Evolutionary conservation across 2,888 invertebrate genomes (phyloP).

Genomic region (Phytoseiulus persimilis): DNA sequence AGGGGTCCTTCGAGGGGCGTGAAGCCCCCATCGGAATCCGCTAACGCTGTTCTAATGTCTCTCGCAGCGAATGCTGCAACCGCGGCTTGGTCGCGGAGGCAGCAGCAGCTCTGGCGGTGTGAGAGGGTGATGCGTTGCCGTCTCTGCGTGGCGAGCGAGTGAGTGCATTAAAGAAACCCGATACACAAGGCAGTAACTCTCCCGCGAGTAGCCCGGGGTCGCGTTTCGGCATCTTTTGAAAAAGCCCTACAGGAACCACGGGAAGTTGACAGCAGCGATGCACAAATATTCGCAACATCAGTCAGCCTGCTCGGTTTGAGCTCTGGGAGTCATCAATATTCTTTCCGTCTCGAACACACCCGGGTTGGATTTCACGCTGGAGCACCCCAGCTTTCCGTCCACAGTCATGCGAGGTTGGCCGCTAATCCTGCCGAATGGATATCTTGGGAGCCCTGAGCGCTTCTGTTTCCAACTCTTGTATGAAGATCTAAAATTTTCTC

Average conservation of each 20-base stretch:
- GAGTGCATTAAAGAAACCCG: not conserved
- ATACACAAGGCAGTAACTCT: not conserved
- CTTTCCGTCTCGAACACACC: not conserved
- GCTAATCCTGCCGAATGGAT: too few relatives aligned
- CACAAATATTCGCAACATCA: not conserved
- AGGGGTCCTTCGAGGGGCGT: not conserved
- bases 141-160: not conserved
- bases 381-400: too few relatives aligned
- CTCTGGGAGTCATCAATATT: not conserved
- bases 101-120: not conserved
- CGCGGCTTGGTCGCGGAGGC: too few relatives aligned
- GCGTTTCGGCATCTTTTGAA: not conserved
- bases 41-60: not conserved
- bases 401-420: too few relatives aligned
- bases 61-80: not conserved
- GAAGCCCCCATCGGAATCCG: not conserved
- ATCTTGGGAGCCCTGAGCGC: too few relatives aligned
- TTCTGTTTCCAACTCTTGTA: too few relatives aligned
- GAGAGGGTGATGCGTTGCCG: not conserved
- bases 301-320: not conserved
- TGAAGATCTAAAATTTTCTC: too few relatives aligned
- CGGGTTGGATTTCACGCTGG: too few relatives aligned
- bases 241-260: not conserved
- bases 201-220: not conserved
- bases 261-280: not conserved